Base-by-base conservation (phyloP, 2,888 invertebrate species). In the Agrochola macilenta region DNA sequence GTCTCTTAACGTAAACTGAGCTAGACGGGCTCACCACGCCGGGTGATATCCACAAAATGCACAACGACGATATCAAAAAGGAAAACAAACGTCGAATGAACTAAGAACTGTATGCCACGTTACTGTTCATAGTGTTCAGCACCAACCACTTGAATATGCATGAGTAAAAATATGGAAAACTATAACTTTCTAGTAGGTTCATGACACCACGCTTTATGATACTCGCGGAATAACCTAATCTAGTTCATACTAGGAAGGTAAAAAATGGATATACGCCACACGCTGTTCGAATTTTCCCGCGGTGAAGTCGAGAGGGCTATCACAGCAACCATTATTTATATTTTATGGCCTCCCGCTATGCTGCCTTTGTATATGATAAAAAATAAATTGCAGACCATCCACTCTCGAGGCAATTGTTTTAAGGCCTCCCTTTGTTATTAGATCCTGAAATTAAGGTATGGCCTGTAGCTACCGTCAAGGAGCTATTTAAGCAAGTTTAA, bases 231-330 rank as follows among this genome's bases (percentile, higher is more conserved):
- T 64, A 74, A 65, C 39, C 30, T 69, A 79, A 81, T 82, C 69
- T 66, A 74, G 65, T 82, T 72, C 20, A 26, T 69, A 69, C 66
- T 76, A 58, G 63, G n/a, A 77, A 74, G 63, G 60, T 26, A 58
- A 63, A 75, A 82, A 78, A 70, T n/a, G 23, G n/a, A 49, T 72
- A 58, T 69, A 75, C 49, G 49, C 60, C 26, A 30, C 60, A 86
- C 71, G 43, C 17, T 52, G 23, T 58, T 68, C 54, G 70, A 78
- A 70, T 83, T 74, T 81, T 63, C 79, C 79, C 74, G 78, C 74
- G 60, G 74, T 49, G 72, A 83, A 87, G 81, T 83, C 83, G 79
- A 80, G 82, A 81, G 63, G 87, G 80, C 81, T 86, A 87, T 86
- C 88, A 76, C n/a, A 30, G 7, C 63, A 60, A 39, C 82, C 82